These are phyloP conservation scores for Plusia festucae DNA, from an alignment of 2,888 invertebrate species.

Conservation along the genomic window DNA sequence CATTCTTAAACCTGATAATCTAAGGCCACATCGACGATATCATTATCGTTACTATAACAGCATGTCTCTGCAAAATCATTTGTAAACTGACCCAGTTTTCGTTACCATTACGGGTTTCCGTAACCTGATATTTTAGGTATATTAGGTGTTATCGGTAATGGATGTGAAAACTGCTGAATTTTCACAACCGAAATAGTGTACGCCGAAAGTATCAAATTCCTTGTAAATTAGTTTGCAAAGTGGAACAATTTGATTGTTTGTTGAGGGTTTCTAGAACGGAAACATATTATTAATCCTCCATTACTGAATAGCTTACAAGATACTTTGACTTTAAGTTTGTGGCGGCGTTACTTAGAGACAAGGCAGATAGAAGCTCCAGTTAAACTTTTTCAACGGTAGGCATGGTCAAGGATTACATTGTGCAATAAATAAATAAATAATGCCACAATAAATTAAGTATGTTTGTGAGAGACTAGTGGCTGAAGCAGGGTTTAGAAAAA, in stretches of 20 bases:
- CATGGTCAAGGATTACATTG: no score
- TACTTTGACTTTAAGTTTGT: background rate
- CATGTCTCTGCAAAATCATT: slow-evolving; percentile 15
- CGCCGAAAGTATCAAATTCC: background rate
- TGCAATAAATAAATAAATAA: no score
- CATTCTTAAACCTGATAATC: background rate
- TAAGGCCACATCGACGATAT: background rate
- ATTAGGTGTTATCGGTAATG: slow-evolving; percentile 13
- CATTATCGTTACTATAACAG: slow-evolving; percentile 4
- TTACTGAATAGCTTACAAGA: slow-evolving; percentile 4
- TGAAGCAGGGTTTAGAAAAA: no score
- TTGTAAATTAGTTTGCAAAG: slow-evolving; percentile 3
- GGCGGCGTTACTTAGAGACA: background rate
- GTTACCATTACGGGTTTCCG: slow-evolving; percentile 26
- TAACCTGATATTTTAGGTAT: slow-evolving; percentile 39
- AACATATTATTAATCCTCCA: slow-evolving; percentile 7
- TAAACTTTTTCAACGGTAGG: background rate
- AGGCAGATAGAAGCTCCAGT: background rate
- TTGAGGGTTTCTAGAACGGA: slow-evolving; percentile 7
- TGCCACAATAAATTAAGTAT: no score
- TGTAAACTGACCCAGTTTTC: slow-evolving; percentile 39
- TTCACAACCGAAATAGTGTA: slow-evolving; percentile 15
- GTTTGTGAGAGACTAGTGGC: no score
- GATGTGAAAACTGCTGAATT: slow-evolving; percentile 15
- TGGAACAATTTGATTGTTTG: slow-evolving; percentile 6